Evolutionary conservation across 2,888 invertebrate genomes (phyloP).

Genomic region (Megalurothrips usitatus): DNA sequence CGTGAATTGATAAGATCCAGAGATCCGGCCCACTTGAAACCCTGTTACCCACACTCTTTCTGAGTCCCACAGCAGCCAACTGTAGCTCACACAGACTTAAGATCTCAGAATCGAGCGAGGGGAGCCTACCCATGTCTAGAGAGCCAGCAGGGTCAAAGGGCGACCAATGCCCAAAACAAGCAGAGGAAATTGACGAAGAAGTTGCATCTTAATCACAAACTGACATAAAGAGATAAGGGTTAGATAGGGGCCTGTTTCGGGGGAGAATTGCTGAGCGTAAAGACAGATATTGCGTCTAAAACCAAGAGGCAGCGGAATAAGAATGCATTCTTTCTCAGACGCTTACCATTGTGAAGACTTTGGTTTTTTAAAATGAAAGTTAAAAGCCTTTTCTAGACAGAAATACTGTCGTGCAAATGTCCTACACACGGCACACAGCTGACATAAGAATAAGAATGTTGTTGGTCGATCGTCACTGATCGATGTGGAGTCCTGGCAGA

Average conservation of each 20-base stretch:
- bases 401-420: not conserved
- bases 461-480: slow-evolving; percentile 12
- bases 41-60: no score
- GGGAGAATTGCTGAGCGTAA: not conserved
- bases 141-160: no score
- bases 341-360: not conserved
- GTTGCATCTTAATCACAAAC: not conserved
- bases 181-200: not conserved
- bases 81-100: no score
- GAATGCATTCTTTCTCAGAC: no score
- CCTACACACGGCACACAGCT: slow-evolving; percentile 15
- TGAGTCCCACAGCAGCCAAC: no score
- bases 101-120: no score
- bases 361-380: not conserved
- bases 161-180: not conserved
- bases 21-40: no score
- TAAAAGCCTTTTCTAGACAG: not conserved
- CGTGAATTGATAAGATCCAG: no score
- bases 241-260: not conserved
- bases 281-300: no score
- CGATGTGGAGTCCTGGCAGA: not conserved
- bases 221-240: not conserved
- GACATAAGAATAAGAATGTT: slow-evolving; percentile 27
- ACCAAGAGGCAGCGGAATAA: no score
- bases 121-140: no score